Evolutionary conservation across 2,888 invertebrate species (phyloP), one percentile per base, ranked within the genome.

Genomic region (Drosophila kokeensis): DNA sequence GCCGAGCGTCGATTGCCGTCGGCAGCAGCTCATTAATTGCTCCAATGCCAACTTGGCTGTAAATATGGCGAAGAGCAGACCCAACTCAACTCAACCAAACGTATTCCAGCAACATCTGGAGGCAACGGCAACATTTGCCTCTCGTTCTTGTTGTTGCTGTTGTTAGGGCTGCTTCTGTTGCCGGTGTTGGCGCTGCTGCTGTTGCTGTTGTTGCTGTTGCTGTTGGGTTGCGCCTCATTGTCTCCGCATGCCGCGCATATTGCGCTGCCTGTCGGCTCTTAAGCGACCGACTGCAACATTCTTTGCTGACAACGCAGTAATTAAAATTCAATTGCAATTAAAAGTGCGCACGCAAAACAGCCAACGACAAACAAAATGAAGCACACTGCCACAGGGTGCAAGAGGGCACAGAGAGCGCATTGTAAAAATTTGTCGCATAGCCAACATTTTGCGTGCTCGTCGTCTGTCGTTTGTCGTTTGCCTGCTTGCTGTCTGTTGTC

Each of bases 251-350:
- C 52, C 52, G 64, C 53, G 60, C 58, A 53, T 57, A 52, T 66
- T 64, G 49, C 68, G 50, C 42, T 69, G 66, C 54, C 81, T 83
- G 88, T 76, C 89, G 81, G 74, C 79, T 79, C 82, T 83, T 89
- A 88, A 91, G 81, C 81, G 91, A 82, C 80, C 81, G 85, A 82
- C 86, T 90, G 88, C 92, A 83, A 85, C 92, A 92, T 92, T 92
- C 92, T 85, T 83, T 90, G 90, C 87, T 91, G 91, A 92, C 91
- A 92, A 90, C 91, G 92, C 83, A 85, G 91, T 92, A 92, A 91
- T 92, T 91, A 92, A 92, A 92, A 91, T 92, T 91, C 91, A 91
- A 91, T 92, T 91, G 92, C 87, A 88, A 91, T 88, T 88, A 88
- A 91, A 88, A 88, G 91, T 91, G 87, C 88, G 87, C 91, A 87